These are phyloP conservation scores for Oncopodura yosiiana DNA, from an alignment of 1,140 invertebrate species.

Conservation along the genomic window DNA sequence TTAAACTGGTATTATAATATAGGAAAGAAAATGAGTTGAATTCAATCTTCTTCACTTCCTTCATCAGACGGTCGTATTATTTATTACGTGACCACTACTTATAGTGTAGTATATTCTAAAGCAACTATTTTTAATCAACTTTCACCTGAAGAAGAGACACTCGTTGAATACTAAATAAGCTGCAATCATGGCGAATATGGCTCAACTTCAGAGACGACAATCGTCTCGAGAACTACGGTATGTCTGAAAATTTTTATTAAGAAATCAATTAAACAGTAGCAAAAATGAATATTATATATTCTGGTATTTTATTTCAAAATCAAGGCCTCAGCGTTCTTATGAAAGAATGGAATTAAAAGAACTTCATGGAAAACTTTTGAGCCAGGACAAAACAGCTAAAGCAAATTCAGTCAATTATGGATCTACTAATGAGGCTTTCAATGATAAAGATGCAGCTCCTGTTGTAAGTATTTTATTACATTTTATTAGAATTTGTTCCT, in stretches of 20 bases:
- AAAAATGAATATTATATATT: neutral
- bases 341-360: conserved; percentile 78
- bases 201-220: conserved; percentile 72
- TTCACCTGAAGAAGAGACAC: no score
- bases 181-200: conserved; percentile 68
- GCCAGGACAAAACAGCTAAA: conserved; percentile 52
- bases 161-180: no score
- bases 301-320: neutral
- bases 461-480: conserved; percentile 16
- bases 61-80: no score
- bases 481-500: no score
- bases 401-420: conserved; percentile 53
- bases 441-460: conserved; percentile 63
- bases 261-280: neutral
- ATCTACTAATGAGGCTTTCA: conserved; percentile 70
- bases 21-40: no score
- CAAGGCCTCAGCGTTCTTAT: conserved; percentile 64
- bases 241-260: neutral
- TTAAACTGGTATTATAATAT: no score
- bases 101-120: no score
- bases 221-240: conserved; percentile 73
- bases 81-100: no score
- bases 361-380: conserved; percentile 60
- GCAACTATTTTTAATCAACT: no score
- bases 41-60: no score